A percentile compares a stretch with the other conserved stretches of the same genome.
These are phyloP conservation scores for Garra rufa DNA, from an alignment of 2,113 vertebrate species.

Conservation along the genomic window DNA sequence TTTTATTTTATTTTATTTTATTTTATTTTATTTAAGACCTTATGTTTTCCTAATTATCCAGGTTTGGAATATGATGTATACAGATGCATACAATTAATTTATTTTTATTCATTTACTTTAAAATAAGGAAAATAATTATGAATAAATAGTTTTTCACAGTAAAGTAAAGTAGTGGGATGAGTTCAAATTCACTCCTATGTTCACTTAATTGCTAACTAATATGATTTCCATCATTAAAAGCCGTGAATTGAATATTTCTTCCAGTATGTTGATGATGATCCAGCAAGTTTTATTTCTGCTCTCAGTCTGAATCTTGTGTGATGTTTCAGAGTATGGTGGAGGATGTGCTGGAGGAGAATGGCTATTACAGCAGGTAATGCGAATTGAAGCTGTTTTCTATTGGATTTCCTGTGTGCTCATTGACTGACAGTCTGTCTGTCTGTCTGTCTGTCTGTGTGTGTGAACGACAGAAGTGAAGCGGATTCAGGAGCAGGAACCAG, in stretches of 20 bases:
- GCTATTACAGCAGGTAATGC: conserved; percentile 82
- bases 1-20: too few species aligned
- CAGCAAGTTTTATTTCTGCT: not conserved
- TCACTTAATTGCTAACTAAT: not conserved
- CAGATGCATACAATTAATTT: too few species aligned
- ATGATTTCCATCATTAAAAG: not conserved
- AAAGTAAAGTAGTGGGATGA: not conserved
- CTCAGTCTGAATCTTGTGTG: not conserved
- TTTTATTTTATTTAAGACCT: too few species aligned
- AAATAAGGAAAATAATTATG: too few species aligned
- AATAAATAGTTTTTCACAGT: too few species aligned
- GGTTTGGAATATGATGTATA: too few species aligned
- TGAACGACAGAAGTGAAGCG: not conserved
- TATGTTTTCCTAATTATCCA: too few species aligned
- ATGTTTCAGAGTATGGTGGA: conserved; percentile 81
- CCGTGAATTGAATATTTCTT: not conserved
- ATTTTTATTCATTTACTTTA: too few species aligned
- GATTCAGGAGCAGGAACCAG: conserved; percentile 41
- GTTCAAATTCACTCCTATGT: not conserved
- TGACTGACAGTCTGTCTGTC: not conserved
- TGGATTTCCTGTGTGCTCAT: not conserved
- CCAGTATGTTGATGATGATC: not conserved
- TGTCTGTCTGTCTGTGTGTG: not conserved
- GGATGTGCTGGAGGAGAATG: conserved; percentile 84
- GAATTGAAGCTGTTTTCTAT: not conserved